Evolutionary conservation across 2,888 invertebrate species (phyloP), one percentile per base, ranked within the genome.

Genomic region (Chydorus sphaericus): DNA sequence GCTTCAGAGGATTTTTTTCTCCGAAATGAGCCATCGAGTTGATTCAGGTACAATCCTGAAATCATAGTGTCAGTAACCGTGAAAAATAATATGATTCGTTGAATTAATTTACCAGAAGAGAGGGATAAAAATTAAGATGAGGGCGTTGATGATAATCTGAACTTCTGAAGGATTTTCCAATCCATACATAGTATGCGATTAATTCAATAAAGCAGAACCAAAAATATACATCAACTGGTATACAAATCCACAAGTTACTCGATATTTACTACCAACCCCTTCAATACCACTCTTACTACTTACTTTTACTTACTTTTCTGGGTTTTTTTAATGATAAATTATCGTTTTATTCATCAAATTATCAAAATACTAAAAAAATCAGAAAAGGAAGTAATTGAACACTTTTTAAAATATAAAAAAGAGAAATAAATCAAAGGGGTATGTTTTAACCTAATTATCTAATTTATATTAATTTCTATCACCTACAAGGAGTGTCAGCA

Each of bases 91-190:
- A n/a, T n/a, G n/a, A n/a, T n/a, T n/a, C 16, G n/a, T 50, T 1
- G 6, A 37, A 20, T 26, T 26, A 29, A 23, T 28, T 23, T 29
- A 54, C 54, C 37, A 54, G 10, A n/a, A 39, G 28, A 28, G 33
- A 7, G 39, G n/a, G 10, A 54, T 18, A 28, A 54, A 39, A 8
- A 39, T 11, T 11, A 54, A 28, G 10, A 26, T 31, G 2, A 77
- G 77, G 51, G 75, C 62, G 1, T 76, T 75, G 23, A 77, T 68
- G 7, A 72, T 69, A 50, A 77, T 64, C 64, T 77, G n/a, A n/a
- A n/a, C n/a, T n/a, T n/a, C n/a, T n/a, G 76, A 39, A 78, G 66
- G 58, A 72, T 67, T 60, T 74, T 68, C 78, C 78, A 78, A 14
- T 73, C 67, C 69, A 65, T 16, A 74, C 66, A 28, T 70, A 64